Base-by-base conservation (phyloP, 37 sponge, comb jelly and placozoan species). In the Petrosia ficiformis region DNA sequence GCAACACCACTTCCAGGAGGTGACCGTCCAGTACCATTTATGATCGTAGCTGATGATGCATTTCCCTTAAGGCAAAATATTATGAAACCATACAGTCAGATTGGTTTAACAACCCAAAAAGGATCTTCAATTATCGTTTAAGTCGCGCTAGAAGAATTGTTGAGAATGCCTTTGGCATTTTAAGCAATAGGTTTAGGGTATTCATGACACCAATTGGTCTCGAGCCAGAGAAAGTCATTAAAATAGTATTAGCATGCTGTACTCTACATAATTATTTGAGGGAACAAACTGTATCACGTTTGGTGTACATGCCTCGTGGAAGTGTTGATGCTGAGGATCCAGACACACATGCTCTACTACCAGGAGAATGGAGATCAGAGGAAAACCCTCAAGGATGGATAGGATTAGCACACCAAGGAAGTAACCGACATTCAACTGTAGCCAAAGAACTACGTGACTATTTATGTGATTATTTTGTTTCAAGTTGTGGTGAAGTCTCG, bases 31-130 rank as follows among this genome's bases (percentile, higher is more conserved):
- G 24, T 56, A 11, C 87, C 80, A 4, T 77, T 40, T 74, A 36
- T 59, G 1, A 19, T 80, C 3, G 76, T 86, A n/a, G 87, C 68
- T 5, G 87, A 86, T 74, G 87, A 79, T 66, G 87, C 80, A 2
- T 86, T 86, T 74, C 68, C 80, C 34, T 61, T 86, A 52, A 73
- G 67, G 33, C 8, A 48, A 4, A 2, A 74, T 35, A 33, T 86
- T 1, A 19, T 74, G 66, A 80, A 80, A 34, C 87, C 81, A 35
- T 81, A 57, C 38, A 39, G 67, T 33, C 76, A 66, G 42, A 19
- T 2, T 30, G 65, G 72, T 28, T 38, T 85, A 26, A 72, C 44
- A 42, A 28, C 11, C 32, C 38, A 30, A 11, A 61, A 35, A 10
- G 64, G 14, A 68, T 87, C 1, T 87, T 76, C 56, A 87, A 87